A percentile compares a stretch with the other conserved stretches of the same genome.
Conservation (phyloP, 2,888 invertebrate species). For the Drosophila tripunctata region DNA sequence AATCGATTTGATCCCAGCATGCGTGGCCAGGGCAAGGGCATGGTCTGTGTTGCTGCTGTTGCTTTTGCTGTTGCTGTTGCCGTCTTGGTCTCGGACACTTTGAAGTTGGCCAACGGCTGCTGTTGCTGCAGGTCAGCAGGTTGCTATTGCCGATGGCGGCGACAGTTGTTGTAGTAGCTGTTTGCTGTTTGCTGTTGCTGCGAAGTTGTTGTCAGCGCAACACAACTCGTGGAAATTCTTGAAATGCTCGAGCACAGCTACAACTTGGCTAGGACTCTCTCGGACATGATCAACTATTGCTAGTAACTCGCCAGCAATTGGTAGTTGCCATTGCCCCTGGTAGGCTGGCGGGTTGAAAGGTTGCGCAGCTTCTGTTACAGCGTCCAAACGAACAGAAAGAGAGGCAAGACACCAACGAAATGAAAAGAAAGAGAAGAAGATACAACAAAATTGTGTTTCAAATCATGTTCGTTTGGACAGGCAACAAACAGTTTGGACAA, state of each 20-base stretch:
- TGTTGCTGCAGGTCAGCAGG: conserved; percentile 71
- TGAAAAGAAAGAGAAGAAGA: not conserved
- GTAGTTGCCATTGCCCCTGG: conserved; percentile 14
- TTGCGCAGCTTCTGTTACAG: conserved; percentile 59
- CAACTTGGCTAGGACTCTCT: conserved; percentile 27
- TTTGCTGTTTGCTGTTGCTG: conserved; percentile 29
- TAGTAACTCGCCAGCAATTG: conserved; percentile 41
- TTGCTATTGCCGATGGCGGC: conserved; percentile 52
- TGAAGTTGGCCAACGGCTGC: conserved; percentile 59
- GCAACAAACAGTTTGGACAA: conserved; percentile 84
- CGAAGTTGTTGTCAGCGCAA: conserved; percentile 54
- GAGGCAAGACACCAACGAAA: not conserved
- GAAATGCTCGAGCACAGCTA: conserved; percentile 65
- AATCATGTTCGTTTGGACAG: conserved; percentile 83
- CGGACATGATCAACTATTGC: conserved; percentile 57
- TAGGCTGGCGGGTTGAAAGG: conserved; percentile 57
- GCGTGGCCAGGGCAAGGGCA: conserved; percentile 52
- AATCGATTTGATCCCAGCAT: conserved; percentile 62
- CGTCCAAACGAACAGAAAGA: conserved; percentile 16
- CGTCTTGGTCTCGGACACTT: conserved; percentile 48
- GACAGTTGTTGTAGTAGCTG: conserved; percentile 43
- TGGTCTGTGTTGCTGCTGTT: conserved; percentile 25
- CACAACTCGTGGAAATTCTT: conserved; percentile 81
- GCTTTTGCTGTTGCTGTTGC: not conserved
- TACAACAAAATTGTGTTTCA: conserved; percentile 75